Evolutionary conservation across 2,113 vertebrate genomes (phyloP).

Genomic region (Lonchura striata): DNA sequence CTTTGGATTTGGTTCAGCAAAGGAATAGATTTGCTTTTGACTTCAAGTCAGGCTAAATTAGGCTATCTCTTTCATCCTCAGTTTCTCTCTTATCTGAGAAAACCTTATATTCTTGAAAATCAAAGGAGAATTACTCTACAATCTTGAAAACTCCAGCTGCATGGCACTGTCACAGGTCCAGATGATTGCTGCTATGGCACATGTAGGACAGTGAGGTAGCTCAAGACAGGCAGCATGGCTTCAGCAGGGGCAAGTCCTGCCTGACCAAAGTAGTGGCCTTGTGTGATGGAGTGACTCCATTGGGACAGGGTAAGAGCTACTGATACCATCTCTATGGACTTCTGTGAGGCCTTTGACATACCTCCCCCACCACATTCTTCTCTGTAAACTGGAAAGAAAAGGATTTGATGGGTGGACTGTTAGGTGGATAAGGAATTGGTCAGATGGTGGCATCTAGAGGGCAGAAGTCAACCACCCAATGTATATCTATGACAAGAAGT

Average conservation of each 20-base stretch:
- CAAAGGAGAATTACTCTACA: background rate
- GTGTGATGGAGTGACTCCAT: background rate
- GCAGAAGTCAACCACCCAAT: background rate
- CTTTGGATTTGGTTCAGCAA: background rate
- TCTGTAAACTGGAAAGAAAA: background rate
- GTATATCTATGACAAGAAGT: background rate
- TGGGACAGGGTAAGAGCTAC: background rate
- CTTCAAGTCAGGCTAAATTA: background rate
- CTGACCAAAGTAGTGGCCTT: background rate
- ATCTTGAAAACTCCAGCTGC: background rate
- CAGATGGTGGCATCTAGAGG: too few species aligned
- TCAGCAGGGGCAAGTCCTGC: background rate
- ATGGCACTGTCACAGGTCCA: background rate
- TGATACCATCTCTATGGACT: background rate
- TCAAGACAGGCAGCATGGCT: background rate
- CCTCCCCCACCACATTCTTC: background rate
- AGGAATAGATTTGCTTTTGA: background rate
- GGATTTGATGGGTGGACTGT: background rate
- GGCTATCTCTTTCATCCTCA: background rate
- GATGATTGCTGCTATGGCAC: background rate
- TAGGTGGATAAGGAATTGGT: background rate
- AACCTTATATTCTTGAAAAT: background rate
- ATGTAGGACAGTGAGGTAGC: background rate
- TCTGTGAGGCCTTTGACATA: background rate
- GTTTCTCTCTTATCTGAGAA: background rate